phyloP scores from a whole-genome alignment of 2,113 vertebrate genomes.

The Syngnathus typhle region DNA sequence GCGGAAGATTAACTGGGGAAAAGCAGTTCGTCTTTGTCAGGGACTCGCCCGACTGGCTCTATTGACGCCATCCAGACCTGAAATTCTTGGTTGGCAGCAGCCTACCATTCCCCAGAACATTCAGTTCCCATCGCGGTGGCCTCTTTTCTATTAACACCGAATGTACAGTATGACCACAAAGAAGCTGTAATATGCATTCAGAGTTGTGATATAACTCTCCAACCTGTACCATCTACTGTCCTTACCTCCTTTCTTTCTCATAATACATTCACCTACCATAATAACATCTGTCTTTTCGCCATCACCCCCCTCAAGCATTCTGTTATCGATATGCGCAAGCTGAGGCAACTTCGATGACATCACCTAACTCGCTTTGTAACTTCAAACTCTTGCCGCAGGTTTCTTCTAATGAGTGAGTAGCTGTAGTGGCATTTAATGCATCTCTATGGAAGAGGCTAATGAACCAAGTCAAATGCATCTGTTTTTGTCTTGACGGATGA shows the following conservation, averaged over 20 bases:
- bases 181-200: not conserved
- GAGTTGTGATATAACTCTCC: not conserved
- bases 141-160: not conserved
- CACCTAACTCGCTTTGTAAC: not conserved
- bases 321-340: not conserved
- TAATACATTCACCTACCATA: not conserved
- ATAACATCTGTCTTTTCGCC: not conserved
- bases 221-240: not conserved
- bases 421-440: not conserved
- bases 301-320: not conserved
- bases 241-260: not conserved
- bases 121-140: slow-evolving; percentile 8
- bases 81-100: slow-evolving; percentile 16
- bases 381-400: not conserved
- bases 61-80: slow-evolving; percentile 24
- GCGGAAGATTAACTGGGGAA: slow-evolving; percentile 8
- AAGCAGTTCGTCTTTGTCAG: slow-evolving; percentile 1
- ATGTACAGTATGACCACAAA: not conserved
- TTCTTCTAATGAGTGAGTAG: too few relatives aligned
- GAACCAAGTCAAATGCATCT: not conserved
- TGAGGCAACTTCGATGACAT: not conserved
- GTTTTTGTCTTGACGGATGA: not conserved
- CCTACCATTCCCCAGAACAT: slow-evolving; percentile 4
- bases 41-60: slow-evolving; percentile 3
- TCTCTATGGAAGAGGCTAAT: not conserved